A percentile compares a stretch with the other conserved stretches of the same genome.
phyloP scores from a whole-genome alignment of 2,797 vertebrate genomes.

The Melanotaenia trifasciata region DNA sequence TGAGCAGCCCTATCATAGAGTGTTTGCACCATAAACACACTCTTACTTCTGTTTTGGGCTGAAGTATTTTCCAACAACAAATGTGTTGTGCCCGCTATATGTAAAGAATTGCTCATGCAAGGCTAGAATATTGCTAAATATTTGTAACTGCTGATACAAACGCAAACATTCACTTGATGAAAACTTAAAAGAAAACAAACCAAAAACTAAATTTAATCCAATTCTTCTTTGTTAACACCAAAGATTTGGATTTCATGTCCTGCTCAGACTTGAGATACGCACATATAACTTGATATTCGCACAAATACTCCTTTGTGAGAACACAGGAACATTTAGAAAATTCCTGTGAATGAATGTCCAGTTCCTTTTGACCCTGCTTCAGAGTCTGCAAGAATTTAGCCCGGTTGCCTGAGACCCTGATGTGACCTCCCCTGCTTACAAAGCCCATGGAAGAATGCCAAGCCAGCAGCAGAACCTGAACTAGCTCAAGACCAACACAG shows the following conservation, averaged over 20 bases:
- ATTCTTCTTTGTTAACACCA: slow-evolving; percentile 29
- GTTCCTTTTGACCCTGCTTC: slow-evolving; percentile 58
- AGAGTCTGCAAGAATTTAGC: slow-evolving; percentile 45
- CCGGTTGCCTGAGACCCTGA: slow-evolving; percentile 54
- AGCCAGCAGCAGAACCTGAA: slow-evolving; percentile 66
- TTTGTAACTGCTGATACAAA: slow-evolving; percentile 62
- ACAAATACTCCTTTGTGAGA: slow-evolving; percentile 65
- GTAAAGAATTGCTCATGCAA: slow-evolving; percentile 74
- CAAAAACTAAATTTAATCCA: slow-evolving; percentile 28
- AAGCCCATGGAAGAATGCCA: slow-evolving; percentile 64
- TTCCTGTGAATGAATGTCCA: slow-evolving; percentile 52
- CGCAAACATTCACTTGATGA: slow-evolving; percentile 53
- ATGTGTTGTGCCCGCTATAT: slow-evolving; percentile 61
- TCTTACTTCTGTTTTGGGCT: slow-evolving; percentile 47
- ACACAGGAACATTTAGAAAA: slow-evolving; percentile 38
- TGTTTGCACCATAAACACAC: slow-evolving; percentile 63
- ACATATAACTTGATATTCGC: slow-evolving; percentile 57
- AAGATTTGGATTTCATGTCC: slow-evolving; percentile 33
- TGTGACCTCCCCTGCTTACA: slow-evolving; percentile 55
- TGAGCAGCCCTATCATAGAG: slow-evolving; percentile 48
- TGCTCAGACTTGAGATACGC: slow-evolving; percentile 57
- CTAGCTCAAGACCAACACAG: slow-evolving; percentile 48
- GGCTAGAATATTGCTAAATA: slow-evolving; percentile 81
- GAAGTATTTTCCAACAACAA: slow-evolving; percentile 48
- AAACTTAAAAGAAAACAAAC: slow-evolving; percentile 46